A percentile compares a stretch with the other conserved stretches of the same genome.
Conservation (phyloP, 2,797 vertebrate genomes). For the Pipistrellus pipistrellus region DNA sequence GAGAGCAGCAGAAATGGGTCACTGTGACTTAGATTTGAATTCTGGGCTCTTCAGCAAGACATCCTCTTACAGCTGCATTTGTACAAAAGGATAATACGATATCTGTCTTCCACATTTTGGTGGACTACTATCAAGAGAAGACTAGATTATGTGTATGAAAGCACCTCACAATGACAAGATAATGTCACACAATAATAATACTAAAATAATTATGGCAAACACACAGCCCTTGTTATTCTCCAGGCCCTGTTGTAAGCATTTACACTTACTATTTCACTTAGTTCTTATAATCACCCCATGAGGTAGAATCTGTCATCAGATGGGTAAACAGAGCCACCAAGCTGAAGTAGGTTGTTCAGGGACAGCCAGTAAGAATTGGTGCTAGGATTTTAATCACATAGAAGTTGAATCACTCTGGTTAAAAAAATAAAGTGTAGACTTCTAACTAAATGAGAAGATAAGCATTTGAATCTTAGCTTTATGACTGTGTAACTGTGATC, state of each 20-base stretch:
- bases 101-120: background rate
- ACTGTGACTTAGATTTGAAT: background rate
- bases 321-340: background rate
- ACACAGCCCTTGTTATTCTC: background rate
- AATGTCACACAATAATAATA: background rate
- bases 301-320: background rate
- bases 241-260: background rate
- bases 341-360: background rate
- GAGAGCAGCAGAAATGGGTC: background rate
- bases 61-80: background rate
- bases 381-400: background rate
- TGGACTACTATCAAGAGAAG: background rate
- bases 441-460: background rate
- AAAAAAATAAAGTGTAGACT: background rate
- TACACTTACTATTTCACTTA: background rate
- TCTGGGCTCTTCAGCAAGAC: background rate
- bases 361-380: background rate
- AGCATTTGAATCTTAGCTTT: background rate
- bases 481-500: background rate
- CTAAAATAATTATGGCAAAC: background rate
- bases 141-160: background rate
- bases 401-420: background rate
- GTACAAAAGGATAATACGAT: background rate
- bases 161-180: background rate
- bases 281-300: background rate